Evolutionary conservation across 2,113 vertebrate species (phyloP), one percentile per base, ranked within the genome.

Genomic region (Oryzias javanicus): DNA sequence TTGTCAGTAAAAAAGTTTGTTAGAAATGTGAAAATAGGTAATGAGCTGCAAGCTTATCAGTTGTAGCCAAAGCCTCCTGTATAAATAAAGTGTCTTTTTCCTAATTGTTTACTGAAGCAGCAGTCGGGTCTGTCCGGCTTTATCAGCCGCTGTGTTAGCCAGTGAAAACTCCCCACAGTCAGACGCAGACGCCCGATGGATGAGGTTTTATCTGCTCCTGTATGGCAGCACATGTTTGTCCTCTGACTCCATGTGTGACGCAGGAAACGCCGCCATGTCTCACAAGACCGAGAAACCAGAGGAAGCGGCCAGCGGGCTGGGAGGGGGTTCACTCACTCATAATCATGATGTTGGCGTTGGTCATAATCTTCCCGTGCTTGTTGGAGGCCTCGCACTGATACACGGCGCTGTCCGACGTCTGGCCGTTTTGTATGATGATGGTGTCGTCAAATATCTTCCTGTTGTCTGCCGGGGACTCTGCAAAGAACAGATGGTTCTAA

Each of bases 361-460:
- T 88, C 42, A 99, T 91, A 50, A 98, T 91, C 40, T 89, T 92
- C 10, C 97, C 95, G 0, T 97, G 95, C 56, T 77, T 86, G 76
- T 98, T 99, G 45, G 91, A 91, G 50, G 95, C 95, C 76, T 97
- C 94, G 0, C 97, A 98, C 76, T 99, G 97, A 77, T 92, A 98
- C 17, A 96, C 95, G 0, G 94, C 95, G 0, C 94, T 96, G 88
- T 99, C 94, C 22, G 90, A 90, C 0, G 90, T 83, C 47, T 93
- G 89, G 40, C 94, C 82, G 2, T 95, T 93, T 45, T 87, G 91
- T 45, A 98, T 80, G 62, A 91, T 84, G 55, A 98, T 88, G 72
- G 93, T 93, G 19, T 91, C 71, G 6, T 76, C 85, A 7, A 80
- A 61, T 17, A 70, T 45, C 60, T 80, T 88, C 72, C 90, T 86